phyloP scores from a whole-genome alignment of 2,888 invertebrate genomes.

The Venustoraphidia nigricollis region DNA sequence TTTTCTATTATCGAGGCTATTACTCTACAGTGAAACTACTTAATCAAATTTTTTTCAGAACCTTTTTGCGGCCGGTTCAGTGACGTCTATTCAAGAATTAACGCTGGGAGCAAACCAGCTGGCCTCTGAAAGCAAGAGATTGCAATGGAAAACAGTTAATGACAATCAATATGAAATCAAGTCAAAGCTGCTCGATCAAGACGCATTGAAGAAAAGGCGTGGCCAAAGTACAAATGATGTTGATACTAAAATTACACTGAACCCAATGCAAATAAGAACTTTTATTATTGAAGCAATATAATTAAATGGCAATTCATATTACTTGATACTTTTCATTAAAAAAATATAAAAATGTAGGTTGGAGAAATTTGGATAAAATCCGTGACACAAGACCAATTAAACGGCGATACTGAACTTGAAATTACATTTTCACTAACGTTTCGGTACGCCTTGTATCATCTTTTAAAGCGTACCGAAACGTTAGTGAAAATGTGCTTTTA shows the following conservation, averaged over 20 bases:
- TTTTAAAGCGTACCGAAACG: no score
- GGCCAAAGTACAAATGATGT: constrained; percentile 9
- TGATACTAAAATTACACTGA: constrained; percentile 31
- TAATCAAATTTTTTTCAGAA: constrained; percentile 18
- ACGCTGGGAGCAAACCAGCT: constrained; percentile 34
- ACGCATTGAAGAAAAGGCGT: constrained; percentile 2
- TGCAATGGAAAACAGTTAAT: constrained; percentile 32
- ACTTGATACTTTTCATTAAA: no score
- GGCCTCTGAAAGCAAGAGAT: constrained; percentile 33
- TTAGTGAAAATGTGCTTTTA: no score
- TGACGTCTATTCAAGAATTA: constrained; percentile 25
- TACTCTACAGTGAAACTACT: no score
- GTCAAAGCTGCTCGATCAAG: neutral
- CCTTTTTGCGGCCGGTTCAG: constrained; percentile 24
- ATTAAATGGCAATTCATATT: no score
- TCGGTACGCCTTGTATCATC: no score
- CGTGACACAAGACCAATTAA: no score
- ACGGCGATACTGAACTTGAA: no score
- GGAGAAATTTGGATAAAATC: no score
- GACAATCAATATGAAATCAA: constrained; percentile 3
- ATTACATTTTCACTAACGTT: no score
- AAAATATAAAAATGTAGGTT: no score
- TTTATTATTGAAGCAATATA: constrained; percentile 31
- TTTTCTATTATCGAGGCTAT: no score
- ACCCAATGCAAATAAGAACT: constrained; percentile 61